Conservation (phyloP, 2,888 invertebrate genomes). For the Cataglyphis altisquamis region DNA sequence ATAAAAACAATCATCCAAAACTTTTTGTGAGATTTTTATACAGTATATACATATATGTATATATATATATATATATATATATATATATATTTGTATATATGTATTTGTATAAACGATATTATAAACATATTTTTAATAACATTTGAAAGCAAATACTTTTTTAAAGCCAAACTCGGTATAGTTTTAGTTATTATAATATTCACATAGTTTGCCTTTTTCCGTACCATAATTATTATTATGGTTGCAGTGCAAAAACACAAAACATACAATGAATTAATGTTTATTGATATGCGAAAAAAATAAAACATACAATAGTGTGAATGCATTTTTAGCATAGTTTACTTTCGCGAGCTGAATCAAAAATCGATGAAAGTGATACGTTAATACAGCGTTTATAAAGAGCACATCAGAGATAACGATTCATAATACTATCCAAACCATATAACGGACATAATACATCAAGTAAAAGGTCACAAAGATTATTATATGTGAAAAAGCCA, state of each 20-base stretch:
- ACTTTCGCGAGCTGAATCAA: background rate
- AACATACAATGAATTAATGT: background rate
- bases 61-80: too few relatives aligned
- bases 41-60: background rate
- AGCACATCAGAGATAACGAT: conserved; percentile 46
- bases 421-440: conserved; percentile 40
- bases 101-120: background rate
- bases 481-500: background rate
- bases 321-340: background rate
- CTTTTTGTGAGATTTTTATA: background rate
- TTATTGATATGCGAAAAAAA: background rate
- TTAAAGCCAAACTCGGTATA: background rate
- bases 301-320: background rate
- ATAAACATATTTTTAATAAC: background rate
- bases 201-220: background rate
- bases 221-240: background rate
- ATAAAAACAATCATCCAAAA: background rate
- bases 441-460: conserved; percentile 24
- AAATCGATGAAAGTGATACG: conserved; percentile 36
- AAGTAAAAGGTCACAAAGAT: conserved; percentile 11
- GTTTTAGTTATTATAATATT: background rate
- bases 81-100: background rate
- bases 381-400: conserved; percentile 30
- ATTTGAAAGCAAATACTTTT: background rate
- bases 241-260: background rate